A percentile compares a stretch with the other conserved stretches of the same genome.
These are phyloP conservation scores for Solea solea DNA, from an alignment of 2,113 vertebrate species.

Conservation along the genomic window DNA sequence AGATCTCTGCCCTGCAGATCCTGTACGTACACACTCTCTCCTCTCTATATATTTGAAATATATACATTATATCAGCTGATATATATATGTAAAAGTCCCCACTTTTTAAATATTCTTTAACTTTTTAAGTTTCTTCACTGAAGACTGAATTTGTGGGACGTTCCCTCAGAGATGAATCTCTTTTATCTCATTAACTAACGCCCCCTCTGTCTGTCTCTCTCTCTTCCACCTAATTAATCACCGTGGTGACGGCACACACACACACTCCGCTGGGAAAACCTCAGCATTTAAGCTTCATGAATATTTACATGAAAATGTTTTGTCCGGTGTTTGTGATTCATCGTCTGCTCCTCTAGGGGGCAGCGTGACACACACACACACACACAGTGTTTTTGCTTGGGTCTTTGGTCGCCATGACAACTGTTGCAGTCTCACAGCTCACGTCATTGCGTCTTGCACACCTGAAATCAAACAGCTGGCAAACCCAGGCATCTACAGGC, in stretches of 20 bases:
- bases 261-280: conserved; percentile 1
- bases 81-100: too few relatives aligned
- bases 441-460: too few relatives aligned
- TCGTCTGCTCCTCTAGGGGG: not conserved
- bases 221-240: conserved; percentile 46
- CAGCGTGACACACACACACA: too few relatives aligned
- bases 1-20: conserved; percentile 97
- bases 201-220: conserved; percentile 26
- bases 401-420: not conserved
- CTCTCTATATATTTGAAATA: too few relatives aligned
- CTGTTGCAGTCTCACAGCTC: too few relatives aligned
- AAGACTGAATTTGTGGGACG: conserved; percentile 1
- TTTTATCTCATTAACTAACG: conserved; percentile 43
- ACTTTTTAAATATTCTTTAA: conserved; percentile 1
- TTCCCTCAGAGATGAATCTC: conserved; percentile 20
- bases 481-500: too few relatives aligned
- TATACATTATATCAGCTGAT: too few relatives aligned
- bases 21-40: conserved; percentile 86
- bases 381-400: too few relatives aligned
- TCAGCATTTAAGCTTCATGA: conserved; percentile 7
- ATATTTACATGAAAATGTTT: not conserved
- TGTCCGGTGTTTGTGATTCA: not conserved
- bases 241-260: not conserved
- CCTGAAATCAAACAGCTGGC: too few relatives aligned
- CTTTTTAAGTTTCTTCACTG: not conserved